These are phyloP conservation scores for Tetramorium bicarinatum DNA, from an alignment of 2,888 invertebrate species.

Conservation along the genomic window DNA sequence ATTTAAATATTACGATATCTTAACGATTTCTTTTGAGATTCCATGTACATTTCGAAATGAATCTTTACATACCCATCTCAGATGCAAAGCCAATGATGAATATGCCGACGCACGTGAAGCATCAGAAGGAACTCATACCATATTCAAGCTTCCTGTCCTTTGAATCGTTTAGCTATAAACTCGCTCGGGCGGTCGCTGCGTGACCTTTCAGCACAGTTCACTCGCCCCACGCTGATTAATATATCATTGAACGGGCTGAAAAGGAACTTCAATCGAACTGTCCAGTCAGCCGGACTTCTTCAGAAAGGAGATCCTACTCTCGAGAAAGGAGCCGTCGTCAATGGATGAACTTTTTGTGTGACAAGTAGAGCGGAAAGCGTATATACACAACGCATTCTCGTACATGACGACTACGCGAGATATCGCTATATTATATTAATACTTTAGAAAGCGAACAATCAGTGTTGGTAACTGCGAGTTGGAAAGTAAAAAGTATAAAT, in stretches of 20 bases:
- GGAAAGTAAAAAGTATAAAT: not conserved
- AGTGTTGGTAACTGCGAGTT: not conserved
- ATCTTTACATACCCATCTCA: not conserved
- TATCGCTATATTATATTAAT: not conserved
- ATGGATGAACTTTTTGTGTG: constrained; percentile 50
- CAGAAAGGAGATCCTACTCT: constrained; percentile 62
- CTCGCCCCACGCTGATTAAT: constrained; percentile 58
- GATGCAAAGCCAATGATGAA: constrained; percentile 24
- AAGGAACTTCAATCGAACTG: constrained; percentile 49
- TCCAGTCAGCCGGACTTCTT: constrained; percentile 34
- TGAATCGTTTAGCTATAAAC: constrained; percentile 62
- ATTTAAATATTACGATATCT: not conserved
- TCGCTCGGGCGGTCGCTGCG: constrained; percentile 43
- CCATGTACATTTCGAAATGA: not conserved
- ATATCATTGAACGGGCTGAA: constrained; percentile 52
- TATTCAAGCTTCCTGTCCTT: constrained; percentile 10
- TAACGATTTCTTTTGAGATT: not conserved
- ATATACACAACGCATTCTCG: not conserved
- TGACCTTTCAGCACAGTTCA: constrained; percentile 40
- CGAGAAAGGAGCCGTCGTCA: constrained; percentile 46
- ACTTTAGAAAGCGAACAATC: constrained; percentile 22
- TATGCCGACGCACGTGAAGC: not conserved
- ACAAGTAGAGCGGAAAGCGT: constrained; percentile 52
- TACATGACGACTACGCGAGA: not conserved
- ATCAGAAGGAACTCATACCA: constrained; percentile 19